phyloP scores from a whole-genome alignment of 2,113 vertebrate genomes.

The Sphyrna mokarran region DNA sequence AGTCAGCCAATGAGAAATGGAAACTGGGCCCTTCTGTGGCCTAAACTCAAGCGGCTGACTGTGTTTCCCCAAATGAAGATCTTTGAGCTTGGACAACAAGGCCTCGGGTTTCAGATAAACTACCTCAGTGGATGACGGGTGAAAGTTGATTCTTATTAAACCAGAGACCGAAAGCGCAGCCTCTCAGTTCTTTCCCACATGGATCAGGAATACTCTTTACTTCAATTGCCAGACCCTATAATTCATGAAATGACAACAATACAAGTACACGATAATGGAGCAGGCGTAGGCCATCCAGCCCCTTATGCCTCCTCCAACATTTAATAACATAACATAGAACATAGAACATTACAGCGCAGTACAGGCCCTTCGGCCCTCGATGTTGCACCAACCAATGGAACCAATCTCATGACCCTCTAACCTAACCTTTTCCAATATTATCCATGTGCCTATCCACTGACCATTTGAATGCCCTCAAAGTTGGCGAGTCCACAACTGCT shows the following conservation, averaged over 20 bases:
- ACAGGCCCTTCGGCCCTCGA: no score
- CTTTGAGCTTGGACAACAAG: neutral
- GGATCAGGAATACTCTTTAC: neutral
- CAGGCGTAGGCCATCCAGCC: no score
- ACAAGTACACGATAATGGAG: no score
- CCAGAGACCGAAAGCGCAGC: neutral
- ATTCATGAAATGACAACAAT: neutral
- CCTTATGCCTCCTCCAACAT: no score
- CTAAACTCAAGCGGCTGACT: neutral
- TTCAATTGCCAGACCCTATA: neutral
- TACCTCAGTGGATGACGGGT: neutral
- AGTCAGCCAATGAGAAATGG: conserved; percentile 9
- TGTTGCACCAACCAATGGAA: no score
- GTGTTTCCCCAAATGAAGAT: conserved; percentile 27
- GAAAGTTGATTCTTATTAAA: conserved; percentile 10
- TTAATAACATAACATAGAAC: no score
- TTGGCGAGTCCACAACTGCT: no score
- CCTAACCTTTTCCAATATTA: no score
- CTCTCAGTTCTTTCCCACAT: neutral
- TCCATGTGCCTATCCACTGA: no score
- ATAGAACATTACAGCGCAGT: no score
- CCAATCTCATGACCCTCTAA: no score
- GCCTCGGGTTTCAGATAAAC: conserved; percentile 23
- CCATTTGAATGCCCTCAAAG: no score
- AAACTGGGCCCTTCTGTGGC: neutral